Evolutionary conservation across 2,888 invertebrate species (phyloP).

Genomic region (Agrilus biguttatus): DNA sequence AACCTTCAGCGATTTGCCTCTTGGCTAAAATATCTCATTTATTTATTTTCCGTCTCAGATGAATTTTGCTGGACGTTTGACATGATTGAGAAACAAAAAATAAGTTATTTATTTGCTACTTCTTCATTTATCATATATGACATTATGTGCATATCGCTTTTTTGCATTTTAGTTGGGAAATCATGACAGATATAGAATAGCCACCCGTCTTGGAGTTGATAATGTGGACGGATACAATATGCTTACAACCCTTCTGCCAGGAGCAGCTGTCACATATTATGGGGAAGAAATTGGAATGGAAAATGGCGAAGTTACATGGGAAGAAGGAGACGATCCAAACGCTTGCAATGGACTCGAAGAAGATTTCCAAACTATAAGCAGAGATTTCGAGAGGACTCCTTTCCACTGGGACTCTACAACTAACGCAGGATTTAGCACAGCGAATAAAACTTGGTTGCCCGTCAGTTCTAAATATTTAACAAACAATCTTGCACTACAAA

Average conservation of each 20-base stretch:
- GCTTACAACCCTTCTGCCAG: constrained; percentile 59
- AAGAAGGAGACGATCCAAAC: constrained; percentile 47
- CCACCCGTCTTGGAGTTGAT: constrained; percentile 44
- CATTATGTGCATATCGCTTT: too few relatives aligned
- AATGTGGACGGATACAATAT: constrained; percentile 55
- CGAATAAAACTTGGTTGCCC: constrained; percentile 50
- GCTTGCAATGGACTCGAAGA: constrained; percentile 47
- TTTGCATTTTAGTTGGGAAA: too few relatives aligned
- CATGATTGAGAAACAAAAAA: too few relatives aligned
- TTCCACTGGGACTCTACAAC: constrained; percentile 45
- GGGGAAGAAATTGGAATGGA: constrained; percentile 77
- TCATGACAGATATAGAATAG: too few relatives aligned
- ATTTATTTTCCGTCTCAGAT: too few relatives aligned
- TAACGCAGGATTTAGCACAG: constrained; percentile 36
- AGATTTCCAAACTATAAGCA: constrained; percentile 38
- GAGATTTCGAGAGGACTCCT: constrained; percentile 53
- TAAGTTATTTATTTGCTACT: too few relatives aligned
- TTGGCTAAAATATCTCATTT: too few relatives aligned
- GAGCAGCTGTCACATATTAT: constrained; percentile 67
- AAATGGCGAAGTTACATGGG: constrained; percentile 43
- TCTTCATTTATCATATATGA: too few relatives aligned
- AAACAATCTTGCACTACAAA: constrained; percentile 44
- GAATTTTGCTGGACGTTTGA: too few relatives aligned
- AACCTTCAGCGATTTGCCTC: too few relatives aligned
- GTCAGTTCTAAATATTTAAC: constrained; percentile 43